These are phyloP conservation scores for Xylota segnis DNA, from an alignment of 2,888 invertebrate species.

Conservation along the genomic window DNA sequence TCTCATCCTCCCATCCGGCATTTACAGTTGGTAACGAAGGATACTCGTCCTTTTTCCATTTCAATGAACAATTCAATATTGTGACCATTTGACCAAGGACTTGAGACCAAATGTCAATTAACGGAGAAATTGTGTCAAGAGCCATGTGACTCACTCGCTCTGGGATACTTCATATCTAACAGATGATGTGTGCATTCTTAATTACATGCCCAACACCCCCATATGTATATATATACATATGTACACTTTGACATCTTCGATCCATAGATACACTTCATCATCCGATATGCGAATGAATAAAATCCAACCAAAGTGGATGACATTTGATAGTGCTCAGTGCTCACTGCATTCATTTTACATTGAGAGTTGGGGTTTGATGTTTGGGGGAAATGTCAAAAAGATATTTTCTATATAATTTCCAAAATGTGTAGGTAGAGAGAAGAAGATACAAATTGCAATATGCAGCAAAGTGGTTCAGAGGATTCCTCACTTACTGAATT, in stretches of 20 bases:
- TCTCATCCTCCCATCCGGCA: neutral
- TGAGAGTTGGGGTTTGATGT: neutral
- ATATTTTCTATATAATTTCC: neutral
- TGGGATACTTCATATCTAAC: neutral
- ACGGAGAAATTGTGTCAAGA: constrained; percentile 2
- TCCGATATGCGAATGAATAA: neutral
- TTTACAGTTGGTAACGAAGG: neutral
- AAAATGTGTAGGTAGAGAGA: neutral
- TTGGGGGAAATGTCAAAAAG: neutral
- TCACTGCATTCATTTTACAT: neutral
- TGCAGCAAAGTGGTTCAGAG: neutral
- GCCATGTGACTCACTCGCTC: neutral
- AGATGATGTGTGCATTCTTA: neutral
- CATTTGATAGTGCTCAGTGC: neutral
- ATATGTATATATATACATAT: no score
- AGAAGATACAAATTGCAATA: neutral
- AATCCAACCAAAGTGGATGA: neutral
- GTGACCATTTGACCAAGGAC: constrained; percentile 3
- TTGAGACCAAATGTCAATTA: neutral
- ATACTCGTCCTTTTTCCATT: neutral
- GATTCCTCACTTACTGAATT: constrained; percentile 13
- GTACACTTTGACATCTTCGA: no score
- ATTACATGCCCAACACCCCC: neutral
- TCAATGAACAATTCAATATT: constrained; percentile 1
- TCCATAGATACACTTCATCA: neutral